Evolutionary conservation across 2,113 vertebrate genomes (phyloP), one percentile per base, ranked within the genome.

Genomic region (Oryctolagus cuniculus): DNA sequence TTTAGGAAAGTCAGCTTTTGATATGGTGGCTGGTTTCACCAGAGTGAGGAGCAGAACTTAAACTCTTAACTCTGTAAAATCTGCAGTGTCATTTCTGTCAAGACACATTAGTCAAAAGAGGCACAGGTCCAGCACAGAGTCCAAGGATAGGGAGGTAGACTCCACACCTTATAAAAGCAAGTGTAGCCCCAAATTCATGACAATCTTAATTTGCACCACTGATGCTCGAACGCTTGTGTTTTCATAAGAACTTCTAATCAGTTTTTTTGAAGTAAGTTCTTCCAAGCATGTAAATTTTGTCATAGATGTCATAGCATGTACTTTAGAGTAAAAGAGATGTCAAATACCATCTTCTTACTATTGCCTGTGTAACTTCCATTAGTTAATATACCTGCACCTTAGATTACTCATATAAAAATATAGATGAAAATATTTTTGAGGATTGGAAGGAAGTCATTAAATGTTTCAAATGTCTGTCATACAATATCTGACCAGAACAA

Each of bases 391-490:
- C 61, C 11, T 38, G 11, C 86, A 51, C 21, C 15, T 81, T 58
- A 74, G 15, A 74, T 58, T 88, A 61, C 34, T 88, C 44, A 61
- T 63, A 72, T 34, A 80, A 58, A 74, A 84, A 66, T 83, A 3
- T 64, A 2, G 9, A 29, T 90, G 78, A 85, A 92, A 92, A 49
- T 1, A 64, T 84, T 94, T 49, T 79, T 58, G 27, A 92, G 34
- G 72, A 81, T 72, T 10, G 2, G 13, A 90, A 92, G 12, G 10
- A 81, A 89, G 58, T 69, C 16, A 94, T 34, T 67, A 79, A 83
- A 87, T 75, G 10, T 63, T 83, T 51, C 36, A 24, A 53, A 36
- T 64, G 6, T 87, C 6, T 82, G 11, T 73, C 51, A 29, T 64
- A 6, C 51, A 80, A 53, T 72, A 12, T 3, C 21, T 88, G 38